Base-by-base conservation (phyloP, 2,888 invertebrate species). In the Ectemnius cavifrons region DNA sequence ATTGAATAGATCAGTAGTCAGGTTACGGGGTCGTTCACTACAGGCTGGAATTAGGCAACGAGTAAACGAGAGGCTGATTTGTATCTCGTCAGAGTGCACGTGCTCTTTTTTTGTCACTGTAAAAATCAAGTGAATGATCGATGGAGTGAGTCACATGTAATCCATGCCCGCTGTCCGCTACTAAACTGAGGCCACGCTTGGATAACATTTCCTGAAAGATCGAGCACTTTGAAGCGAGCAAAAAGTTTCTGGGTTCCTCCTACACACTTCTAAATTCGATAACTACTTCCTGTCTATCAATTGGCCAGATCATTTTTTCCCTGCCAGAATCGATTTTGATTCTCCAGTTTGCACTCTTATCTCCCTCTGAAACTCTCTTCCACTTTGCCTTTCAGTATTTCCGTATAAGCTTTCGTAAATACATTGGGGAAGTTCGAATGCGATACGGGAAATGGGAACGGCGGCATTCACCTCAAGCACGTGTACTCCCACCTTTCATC, bases 121-220 rank as follows among this genome's bases (percentile, higher is more conserved):
- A 73, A 66, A 64, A 74, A 74, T 68, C 70, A 63, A 63, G 73
- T 71, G 76, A 66, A 76, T 63, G 68, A 74, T 58, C 67, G 71
- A 59, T 61, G 65, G 65, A 59, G 63, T 49, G 8, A 52, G 69
- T 65, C 62, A 67, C 68, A 67, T 78, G 71, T 78, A 80, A 80
- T 80, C 66, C 71, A 58, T 46, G 47, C 63, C 57, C 65, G 67
- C 63, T 52, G 16, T 14, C 52, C 16, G 8, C 37, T 37, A 37
- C 37, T 37, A 37, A 37, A 37, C 37, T 37, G 37, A 37, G 37
- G 8, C 5, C 37, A 37, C 37, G 37, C 37, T 37, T 75, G 66
- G 71, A 71, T 75, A 71, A 52, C 56, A 49, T 8, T 20, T 16
- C 64, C 52, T 63, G 45, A 49, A 28, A 58, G 65, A 71, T 67